phyloP scores from a whole-genome alignment of 2,113 vertebrate species.

The Chloropsis cyanopogon region DNA sequence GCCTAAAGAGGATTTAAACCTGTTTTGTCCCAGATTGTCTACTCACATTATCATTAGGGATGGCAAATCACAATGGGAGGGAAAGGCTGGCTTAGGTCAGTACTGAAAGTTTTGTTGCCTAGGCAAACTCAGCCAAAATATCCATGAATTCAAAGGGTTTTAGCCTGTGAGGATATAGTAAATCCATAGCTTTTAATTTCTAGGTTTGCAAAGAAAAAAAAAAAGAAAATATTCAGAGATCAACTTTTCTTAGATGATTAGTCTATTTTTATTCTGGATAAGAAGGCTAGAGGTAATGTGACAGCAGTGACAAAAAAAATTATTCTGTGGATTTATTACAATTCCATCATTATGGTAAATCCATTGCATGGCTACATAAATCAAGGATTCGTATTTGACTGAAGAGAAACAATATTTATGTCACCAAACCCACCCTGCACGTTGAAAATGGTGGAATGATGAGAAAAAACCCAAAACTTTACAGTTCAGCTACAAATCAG shows the following conservation, averaged over 20 bases:
- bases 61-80: not conserved
- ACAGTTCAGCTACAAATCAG: not conserved
- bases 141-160: not conserved
- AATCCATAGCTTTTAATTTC: not conserved
- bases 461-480: not conserved
- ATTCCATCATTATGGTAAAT: not conserved
- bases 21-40: not conserved
- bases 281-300: not conserved
- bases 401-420: not conserved
- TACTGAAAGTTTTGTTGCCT: not conserved
- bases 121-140: not conserved
- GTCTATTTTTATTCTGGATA: not conserved
- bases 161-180: not conserved
- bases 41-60: not conserved
- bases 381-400: not conserved
- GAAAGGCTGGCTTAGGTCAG: not conserved
- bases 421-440: not conserved
- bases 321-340: not conserved
- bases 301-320: not conserved
- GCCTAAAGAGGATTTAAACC: slow-evolving; percentile 13
- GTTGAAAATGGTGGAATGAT: not conserved
- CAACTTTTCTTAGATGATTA: not conserved
- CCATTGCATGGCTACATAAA: not conserved
- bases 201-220: not conserved
- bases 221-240: not conserved